Evolutionary conservation across 2,797 vertebrate species (phyloP), one percentile per base, ranked within the genome.

Genomic region (Antrozous pallidus): DNA sequence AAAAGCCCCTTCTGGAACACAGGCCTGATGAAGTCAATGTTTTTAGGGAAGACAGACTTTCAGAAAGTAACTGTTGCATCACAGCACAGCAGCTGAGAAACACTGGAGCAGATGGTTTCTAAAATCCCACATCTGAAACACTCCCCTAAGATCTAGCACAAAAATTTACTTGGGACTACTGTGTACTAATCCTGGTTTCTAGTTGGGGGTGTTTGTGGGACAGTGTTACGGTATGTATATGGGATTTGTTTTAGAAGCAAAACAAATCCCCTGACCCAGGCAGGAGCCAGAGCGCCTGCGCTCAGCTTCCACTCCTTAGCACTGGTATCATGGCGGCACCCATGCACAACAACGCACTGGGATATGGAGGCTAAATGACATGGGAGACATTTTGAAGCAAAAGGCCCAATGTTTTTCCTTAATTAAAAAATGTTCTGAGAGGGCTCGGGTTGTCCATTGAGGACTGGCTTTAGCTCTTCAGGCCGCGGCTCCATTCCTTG

Each of bases 71-170:
- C 0, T 77, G 40, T 74, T 33, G 49, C n/a, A 63, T 69, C 47
- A 56, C 61, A 71, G 42, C 24, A 67, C 8, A 75, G 69, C 63
- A 71, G 63, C 0, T 47, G 33, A 80, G 45, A 82, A 88, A 73
- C 56, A 78, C 22, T 28, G 33, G 69, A 75, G 45, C 11, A 31
- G 51, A 85, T 56, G 24, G 28, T 77, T 84, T 94, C 69, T n/a
- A 85, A 95, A 82, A 93, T 82, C 40, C n/a, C 47, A 70, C 4
- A 14, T 71, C 61, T 58, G 12, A 93, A 78, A 95, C 73, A 75
- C 18, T 73, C 80, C 81, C 12, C 6, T 20, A 45, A 96, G 42
- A 42, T n/a, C 31, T 26, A 13, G 74, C 31, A 90, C 74, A 51
- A 67, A 67, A 56, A 54, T 61, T 81, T 89, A 42, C 51, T 61